Evolutionary conservation across 92 coral and sea anemone species (phyloP).

Genomic region (Paragorgia papillata): DNA sequence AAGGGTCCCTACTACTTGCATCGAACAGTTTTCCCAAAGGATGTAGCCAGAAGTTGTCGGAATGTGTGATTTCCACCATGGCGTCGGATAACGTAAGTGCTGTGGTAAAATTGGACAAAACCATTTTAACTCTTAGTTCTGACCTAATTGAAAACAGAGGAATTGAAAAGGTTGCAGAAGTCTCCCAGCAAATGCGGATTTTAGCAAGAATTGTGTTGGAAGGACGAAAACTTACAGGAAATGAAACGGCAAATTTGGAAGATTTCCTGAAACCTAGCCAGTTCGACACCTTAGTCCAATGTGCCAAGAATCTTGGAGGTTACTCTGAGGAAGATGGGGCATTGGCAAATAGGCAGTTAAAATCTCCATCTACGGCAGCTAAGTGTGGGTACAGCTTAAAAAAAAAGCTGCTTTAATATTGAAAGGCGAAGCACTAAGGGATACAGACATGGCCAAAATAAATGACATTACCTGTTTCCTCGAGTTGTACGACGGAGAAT

Average conservation of each 20-base stretch:
- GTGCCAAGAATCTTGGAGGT: constrained; percentile 4
- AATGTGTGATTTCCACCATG: constrained; percentile 31
- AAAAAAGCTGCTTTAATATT: neutral
- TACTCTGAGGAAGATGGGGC: constrained; percentile 9
- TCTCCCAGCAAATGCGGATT: constrained; percentile 38
- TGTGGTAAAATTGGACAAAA: constrained; percentile 2
- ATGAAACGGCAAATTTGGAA: neutral
- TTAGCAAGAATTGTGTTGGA: constrained; percentile 23
- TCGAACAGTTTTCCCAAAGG: neutral
- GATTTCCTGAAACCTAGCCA: constrained; percentile 23
- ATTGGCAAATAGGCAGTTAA: neutral
- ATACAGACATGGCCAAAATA: neutral
- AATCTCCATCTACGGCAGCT: constrained; percentile 1
- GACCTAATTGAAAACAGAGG: neutral
- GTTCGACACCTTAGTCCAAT: constrained; percentile 20
- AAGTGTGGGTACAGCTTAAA: neutral
- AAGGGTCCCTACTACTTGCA: neutral
- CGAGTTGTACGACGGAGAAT: neutral
- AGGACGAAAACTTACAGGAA: neutral
- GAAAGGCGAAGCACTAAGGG: neutral
- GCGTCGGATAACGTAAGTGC: constrained; percentile 31
- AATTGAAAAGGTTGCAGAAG: neutral
- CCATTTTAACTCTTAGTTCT: constrained; percentile 43
- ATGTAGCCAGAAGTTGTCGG: constrained; percentile 2
- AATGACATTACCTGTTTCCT: neutral